A percentile compares a stretch with the other conserved stretches of the same genome.
These are phyloP conservation scores for Aramus guarauna DNA, from an alignment of 2,113 vertebrate species.

Conservation along the genomic window DNA sequence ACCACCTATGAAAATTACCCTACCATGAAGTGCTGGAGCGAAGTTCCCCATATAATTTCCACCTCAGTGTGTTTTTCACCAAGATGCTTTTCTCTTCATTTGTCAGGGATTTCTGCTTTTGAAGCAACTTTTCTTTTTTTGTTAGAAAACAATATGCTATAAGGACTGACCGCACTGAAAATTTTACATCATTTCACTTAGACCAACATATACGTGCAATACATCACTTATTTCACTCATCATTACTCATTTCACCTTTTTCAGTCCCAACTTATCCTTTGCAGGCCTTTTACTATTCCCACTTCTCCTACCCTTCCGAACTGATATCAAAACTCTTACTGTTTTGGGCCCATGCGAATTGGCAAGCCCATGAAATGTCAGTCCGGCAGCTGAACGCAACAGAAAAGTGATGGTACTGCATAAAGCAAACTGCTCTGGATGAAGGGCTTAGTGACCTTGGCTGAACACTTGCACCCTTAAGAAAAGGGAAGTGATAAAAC, in stretches of 20 bases:
- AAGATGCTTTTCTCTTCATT: not conserved
- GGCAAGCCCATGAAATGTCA: not conserved
- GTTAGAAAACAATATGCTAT: conserved; percentile 5
- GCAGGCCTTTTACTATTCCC: not conserved
- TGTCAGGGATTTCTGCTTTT: not conserved
- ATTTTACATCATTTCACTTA: not conserved
- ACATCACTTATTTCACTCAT: not conserved
- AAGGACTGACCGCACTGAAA: not conserved
- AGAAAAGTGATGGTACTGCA: not conserved
- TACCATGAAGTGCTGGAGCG: not conserved
- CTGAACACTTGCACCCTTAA: not conserved
- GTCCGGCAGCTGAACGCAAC: not conserved
- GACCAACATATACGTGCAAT: accelerated
- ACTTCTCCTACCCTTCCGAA: not conserved
- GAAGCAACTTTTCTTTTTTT: not conserved
- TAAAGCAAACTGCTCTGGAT: not conserved
- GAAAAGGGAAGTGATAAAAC: not conserved
- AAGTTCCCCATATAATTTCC: not conserved
- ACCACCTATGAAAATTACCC: not conserved
- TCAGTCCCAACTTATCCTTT: not conserved
- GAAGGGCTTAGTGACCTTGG: conserved; percentile 15
- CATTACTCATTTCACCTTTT: not conserved
- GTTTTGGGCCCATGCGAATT: not conserved
- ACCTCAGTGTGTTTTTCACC: not conserved
- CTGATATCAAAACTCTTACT: not conserved